Conservation (phyloP, 2,888 invertebrate species). For the Eilema griseolum region DNA sequence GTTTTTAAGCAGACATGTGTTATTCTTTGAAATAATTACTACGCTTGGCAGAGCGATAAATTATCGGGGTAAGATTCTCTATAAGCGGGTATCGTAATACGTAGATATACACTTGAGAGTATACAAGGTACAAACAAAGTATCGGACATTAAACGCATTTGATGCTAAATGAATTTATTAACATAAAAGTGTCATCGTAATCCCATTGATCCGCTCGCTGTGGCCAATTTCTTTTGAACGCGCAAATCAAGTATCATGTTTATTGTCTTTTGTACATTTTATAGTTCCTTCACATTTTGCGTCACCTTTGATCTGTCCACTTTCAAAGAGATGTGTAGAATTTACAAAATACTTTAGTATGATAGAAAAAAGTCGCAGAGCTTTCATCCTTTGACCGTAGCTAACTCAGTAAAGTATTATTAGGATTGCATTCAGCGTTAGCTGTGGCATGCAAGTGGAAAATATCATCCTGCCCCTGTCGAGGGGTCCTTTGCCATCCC, state of each 20-base stretch:
- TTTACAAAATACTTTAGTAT: constrained; percentile 68
- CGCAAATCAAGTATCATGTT: constrained; percentile 19
- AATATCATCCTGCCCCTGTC: constrained; percentile 59
- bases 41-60: not conserved
- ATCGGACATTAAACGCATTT: not conserved
- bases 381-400: constrained; percentile 76
- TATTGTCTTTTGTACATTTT: constrained; percentile 23
- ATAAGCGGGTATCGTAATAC: not conserved
- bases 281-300: constrained; percentile 26
- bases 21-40: not conserved
- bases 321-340: constrained; percentile 68
- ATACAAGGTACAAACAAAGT: not conserved
- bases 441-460: constrained; percentile 64
- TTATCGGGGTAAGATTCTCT: not conserved
- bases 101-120: not conserved
- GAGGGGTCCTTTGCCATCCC: constrained; percentile 62
- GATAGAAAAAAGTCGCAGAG: constrained; percentile 61
- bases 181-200: not conserved
- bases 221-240: constrained; percentile 21
- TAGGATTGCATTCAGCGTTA: constrained; percentile 73
- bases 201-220: not conserved
- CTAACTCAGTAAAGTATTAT: constrained; percentile 70
- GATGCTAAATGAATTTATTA: not conserved
- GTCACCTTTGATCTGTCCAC: constrained; percentile 63
- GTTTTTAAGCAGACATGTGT: not conserved